A percentile compares a stretch with the other conserved stretches of the same genome.
phyloP scores from a whole-genome alignment of 2,113 vertebrate genomes.

The Myotis davidii region DNA sequence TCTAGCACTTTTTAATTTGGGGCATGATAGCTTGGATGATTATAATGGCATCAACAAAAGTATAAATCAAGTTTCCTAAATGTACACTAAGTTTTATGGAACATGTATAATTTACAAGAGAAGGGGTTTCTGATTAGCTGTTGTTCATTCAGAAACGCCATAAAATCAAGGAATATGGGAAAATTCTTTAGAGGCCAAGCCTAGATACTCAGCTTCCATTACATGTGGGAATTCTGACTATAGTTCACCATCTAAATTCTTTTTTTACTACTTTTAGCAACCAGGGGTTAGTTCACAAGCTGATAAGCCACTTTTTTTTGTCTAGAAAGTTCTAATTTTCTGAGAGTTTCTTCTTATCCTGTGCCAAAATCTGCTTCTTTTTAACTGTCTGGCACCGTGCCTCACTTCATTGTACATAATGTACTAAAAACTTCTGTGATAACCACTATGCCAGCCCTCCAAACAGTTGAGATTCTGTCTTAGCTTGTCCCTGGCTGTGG shows the following conservation, averaged over 20 bases:
- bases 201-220: background rate
- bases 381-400: background rate
- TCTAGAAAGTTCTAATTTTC: constrained; percentile 27
- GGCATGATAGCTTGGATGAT: background rate
- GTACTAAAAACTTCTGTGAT: background rate
- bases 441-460: background rate
- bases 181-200: background rate
- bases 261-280: background rate
- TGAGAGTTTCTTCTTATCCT: background rate
- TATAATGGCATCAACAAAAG: background rate
- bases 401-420: background rate
- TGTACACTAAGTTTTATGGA: constrained; percentile 23
- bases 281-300: background rate
- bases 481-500: background rate
- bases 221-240: background rate
- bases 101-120: background rate
- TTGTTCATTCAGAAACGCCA: background rate
- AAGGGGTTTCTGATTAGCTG: background rate
- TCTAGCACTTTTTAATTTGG: constrained; percentile 40
- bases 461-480: background rate
- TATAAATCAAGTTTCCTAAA: background rate
- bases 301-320: background rate
- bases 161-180: background rate
- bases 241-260: background rate
- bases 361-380: constrained; percentile 10